Base-by-base conservation (phyloP, 2,797 vertebrate species). In the Melanogrammus aeglefinus region DNA sequence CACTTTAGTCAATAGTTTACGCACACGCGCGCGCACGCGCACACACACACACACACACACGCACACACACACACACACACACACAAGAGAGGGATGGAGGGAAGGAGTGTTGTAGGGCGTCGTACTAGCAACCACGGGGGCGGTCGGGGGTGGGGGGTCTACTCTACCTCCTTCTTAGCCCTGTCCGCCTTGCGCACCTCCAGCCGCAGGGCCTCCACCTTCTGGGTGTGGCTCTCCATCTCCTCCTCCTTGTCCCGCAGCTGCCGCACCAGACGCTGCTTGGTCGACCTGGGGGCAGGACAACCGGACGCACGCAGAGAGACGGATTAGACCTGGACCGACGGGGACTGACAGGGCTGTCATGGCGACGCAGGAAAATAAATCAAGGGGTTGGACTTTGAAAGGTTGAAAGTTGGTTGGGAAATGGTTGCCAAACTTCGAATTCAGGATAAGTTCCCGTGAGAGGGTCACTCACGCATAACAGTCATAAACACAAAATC, bases 241-340 rank as follows among this genome's bases (percentile, higher is more conserved):
- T 99, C 98, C 90, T 99, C 98, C 90, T 99, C 98, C 88, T 98
- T 98, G 95, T 99, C 97, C 24, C 97, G 95, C 87, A 99, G 91
- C 92, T 98, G 97, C 80, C 98, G 96, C 85, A 92, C 89, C 85
- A 99, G 95, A 81, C 97, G 97, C 93, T 99, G 97, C 91, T 99
- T 99, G 2, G 78, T 73, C 3, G 92, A 92, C 86, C 93, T 93
- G 85, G 1, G 12, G 1, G 35, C 1, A 33, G 24, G 16, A 24
- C 21, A 39, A 14, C 21, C 18, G 24, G 4, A 35, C 35, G 21
- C 38, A 38, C 35, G 27, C 72, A 35, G 31, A 72, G 1, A 36
- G 2, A 69, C 4, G 24, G 24, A 69, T 69, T 10, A 69, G n/a
- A 27, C 24, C 27, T 27, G 24, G 24, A 69, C 63, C 27, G 63